Base-by-base conservation (phyloP, 2,113 vertebrate species). In the Paraplagusia blochii region DNA sequence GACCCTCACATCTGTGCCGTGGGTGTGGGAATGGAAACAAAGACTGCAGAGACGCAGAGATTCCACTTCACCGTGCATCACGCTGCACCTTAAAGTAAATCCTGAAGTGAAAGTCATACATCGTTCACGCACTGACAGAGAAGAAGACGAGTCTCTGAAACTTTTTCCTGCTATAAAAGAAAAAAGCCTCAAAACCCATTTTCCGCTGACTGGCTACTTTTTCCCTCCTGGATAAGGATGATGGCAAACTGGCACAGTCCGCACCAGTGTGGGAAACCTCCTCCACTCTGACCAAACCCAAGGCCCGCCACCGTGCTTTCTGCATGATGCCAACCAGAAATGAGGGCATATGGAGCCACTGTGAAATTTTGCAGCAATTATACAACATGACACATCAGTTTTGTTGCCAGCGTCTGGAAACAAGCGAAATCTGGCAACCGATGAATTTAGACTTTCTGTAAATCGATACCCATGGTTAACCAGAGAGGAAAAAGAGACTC, bases 191-290 rank as follows among this genome's bases (percentile, higher is more conserved):
- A 82, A 78, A 80, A 58, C 64, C 73, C 53, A 12, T 65, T 86
- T 86, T 89, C 81, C 76, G 69, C 84, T 86, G 85, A 89, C 84
- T 77, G 38, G 76, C 68, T 58, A 22, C 45, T 88, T 84, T 83
- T 80, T 69, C 80, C 66, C 53, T 74, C 44, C 57, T 70, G 78
- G 77, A 80, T 66, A 72, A 59, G 50, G 22, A 73, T 29, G 22
- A 59, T 29, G 7, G 63, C 53, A 72, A 77, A 77, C 58, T 59
- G 68, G 64, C 66, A 66, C 49, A 62, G 55, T 50, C 63, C 59
- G 33, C 36, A 70, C 9, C 16, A 46, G 69, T 80, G 76, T 79
- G 80, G 79, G 79, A 81, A 82, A 81, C 70, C 15, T 73, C 68
- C 76, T 70, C 76, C 58, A 1, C 38, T 72, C 58, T 11, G 2